Evolutionary conservation across 1,140 invertebrate species (phyloP).

Genomic region (Choristoneura fumiferana): DNA sequence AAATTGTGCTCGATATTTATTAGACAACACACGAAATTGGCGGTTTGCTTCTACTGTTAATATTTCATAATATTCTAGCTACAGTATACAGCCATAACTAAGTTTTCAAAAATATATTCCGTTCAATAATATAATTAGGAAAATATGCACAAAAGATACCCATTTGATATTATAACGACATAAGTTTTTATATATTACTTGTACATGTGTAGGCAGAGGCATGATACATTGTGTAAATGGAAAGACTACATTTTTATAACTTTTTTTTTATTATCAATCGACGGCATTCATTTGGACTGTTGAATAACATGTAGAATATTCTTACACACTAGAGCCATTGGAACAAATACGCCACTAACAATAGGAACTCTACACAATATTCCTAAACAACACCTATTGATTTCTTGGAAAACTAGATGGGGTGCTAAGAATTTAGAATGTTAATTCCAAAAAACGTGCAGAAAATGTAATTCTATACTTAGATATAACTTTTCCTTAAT

Average conservation of each 20-base stretch:
- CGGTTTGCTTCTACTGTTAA: conserved; percentile 22
- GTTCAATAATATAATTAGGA: conserved; percentile 49
- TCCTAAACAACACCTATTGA: not conserved
- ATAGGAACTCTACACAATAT: conserved; percentile 7
- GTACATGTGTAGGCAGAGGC: conserved; percentile 46
- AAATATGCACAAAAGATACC: conserved; percentile 48
- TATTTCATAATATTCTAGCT: conserved; percentile 53
- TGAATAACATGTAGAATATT: not conserved
- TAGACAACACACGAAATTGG: conserved; percentile 25
- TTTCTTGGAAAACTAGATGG: conserved; percentile 3
- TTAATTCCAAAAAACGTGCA: conserved; percentile 6
- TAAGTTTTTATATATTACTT: conserved; percentile 41
- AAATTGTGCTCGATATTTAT: conserved; percentile 40
- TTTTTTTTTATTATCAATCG: conserved; percentile 20
- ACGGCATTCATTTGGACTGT: conserved; percentile 27
- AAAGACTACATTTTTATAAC: conserved; percentile 11
- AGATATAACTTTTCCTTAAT: no score
- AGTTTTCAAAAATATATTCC: conserved; percentile 67
- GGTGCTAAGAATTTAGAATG: not conserved
- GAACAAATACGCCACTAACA: not conserved
- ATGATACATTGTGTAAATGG: conserved; percentile 18
- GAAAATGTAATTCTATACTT: not conserved
- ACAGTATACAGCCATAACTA: conserved; percentile 40
- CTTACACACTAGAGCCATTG: not conserved
- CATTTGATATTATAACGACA: conserved; percentile 38